Evolutionary conservation across 1,140 invertebrate species (phyloP).

Genomic region (Brachionus manjavacas): DNA sequence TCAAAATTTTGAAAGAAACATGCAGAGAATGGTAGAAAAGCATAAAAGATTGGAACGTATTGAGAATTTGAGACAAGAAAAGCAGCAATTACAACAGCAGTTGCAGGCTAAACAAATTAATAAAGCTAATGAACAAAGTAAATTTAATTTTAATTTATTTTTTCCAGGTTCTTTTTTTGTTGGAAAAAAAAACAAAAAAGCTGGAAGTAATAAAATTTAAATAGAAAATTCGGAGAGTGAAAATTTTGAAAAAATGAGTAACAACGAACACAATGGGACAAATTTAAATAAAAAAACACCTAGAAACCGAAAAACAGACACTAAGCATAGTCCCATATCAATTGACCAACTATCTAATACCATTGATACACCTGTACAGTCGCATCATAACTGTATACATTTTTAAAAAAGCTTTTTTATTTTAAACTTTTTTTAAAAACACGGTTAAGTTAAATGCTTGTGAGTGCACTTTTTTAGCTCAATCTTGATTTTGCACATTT

Average conservation of each 20-base stretch:
- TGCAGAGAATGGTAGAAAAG: slow-evolving; percentile 7
- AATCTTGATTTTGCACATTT: neutral
- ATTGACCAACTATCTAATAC: neutral
- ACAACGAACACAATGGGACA: neutral
- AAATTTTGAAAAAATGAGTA: neutral
- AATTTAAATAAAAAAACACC: neutral
- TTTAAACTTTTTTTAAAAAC: neutral
- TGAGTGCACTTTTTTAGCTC: neutral
- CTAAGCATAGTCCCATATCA: neutral
- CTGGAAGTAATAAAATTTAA: neutral
- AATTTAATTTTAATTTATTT: neutral
- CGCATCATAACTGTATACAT: neutral
- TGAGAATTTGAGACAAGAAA: neutral
- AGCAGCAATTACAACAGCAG: slow-evolving; percentile 20
- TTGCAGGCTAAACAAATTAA: slow-evolving; percentile 27
- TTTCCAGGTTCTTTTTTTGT: too few relatives aligned
- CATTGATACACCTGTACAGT: neutral
- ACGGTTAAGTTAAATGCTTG: neutral
- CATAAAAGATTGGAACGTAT: slow-evolving; percentile 29
- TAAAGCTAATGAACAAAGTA: slow-evolving; percentile 5
- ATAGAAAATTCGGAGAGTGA: neutral
- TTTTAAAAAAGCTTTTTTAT: neutral
- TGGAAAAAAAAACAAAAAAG: neutral
- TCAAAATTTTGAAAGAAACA: neutral
- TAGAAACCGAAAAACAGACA: neutral